A percentile compares a stretch with the other conserved stretches of the same genome.
Conservation (phyloP, 1,140 invertebrate genomes). For the Rhopalosiphum maidis region DNA sequence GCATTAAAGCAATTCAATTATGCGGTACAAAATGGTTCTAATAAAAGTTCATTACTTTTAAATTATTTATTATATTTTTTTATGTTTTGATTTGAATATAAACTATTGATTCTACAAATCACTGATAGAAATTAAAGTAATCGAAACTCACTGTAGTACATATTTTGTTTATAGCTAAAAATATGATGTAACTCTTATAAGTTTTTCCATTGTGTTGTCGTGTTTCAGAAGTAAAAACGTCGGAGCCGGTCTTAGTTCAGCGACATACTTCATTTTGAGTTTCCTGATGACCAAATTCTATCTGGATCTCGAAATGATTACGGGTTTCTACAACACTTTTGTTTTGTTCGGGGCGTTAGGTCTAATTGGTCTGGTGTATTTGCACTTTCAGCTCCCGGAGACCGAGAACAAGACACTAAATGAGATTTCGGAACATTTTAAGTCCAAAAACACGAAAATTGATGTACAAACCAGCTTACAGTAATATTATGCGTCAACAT, state of each 20-base stretch:
- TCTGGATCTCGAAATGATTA: conserved; percentile 10
- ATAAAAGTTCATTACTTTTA: too few relatives aligned
- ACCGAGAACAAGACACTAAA: conserved; percentile 38
- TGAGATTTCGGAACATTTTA: conserved; percentile 34
- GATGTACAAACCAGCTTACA: background rate
- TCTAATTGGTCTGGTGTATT: background rate
- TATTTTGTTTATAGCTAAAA: background rate
- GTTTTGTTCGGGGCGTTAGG: background rate
- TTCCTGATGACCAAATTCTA: conserved; percentile 46
- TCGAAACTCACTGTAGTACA: too few relatives aligned
- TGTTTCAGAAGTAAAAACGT: conserved; percentile 24
- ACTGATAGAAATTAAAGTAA: too few relatives aligned
- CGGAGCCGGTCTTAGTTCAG: background rate
- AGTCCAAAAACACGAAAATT: background rate
- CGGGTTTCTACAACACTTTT: conserved; percentile 1
- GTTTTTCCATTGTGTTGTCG: background rate
- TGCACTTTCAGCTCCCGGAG: conserved; percentile 13
- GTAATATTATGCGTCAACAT: background rate
- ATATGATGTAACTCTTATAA: background rate
- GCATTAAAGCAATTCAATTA: too few relatives aligned
- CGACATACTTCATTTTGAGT: conserved; percentile 6
- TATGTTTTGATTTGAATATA: too few relatives aligned
- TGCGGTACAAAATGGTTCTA: too few relatives aligned
- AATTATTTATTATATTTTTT: too few relatives aligned
- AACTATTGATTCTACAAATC: too few relatives aligned